phyloP scores from a whole-genome alignment of 2,797 vertebrate species.

The Cossypha caffra region DNA sequence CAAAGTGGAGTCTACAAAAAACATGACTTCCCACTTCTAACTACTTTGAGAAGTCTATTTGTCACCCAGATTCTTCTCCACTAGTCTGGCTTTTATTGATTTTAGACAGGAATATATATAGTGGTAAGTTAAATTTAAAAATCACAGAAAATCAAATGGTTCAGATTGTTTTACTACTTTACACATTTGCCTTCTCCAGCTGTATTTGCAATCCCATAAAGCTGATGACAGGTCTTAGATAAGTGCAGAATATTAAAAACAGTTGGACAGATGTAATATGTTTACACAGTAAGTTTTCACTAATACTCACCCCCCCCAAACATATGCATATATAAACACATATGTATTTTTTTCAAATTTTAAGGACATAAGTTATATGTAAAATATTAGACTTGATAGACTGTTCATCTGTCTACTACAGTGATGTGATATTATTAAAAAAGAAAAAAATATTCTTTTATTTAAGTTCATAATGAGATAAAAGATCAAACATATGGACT shows the following conservation, averaged over 20 bases:
- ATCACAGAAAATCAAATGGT: neutral
- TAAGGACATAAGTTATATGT: neutral
- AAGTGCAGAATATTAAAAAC: neutral
- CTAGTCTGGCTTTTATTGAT: neutral
- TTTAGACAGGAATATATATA: neutral
- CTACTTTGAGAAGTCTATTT: neutral
- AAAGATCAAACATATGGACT: neutral
- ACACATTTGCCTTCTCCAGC: neutral
- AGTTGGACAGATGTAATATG: neutral
- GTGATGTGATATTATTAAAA: neutral
- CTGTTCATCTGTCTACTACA: neutral
- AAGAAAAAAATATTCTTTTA: neutral
- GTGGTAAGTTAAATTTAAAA: neutral
- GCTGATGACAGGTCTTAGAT: neutral
- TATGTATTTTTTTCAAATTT: neutral
- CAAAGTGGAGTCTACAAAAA: neutral
- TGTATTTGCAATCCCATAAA: neutral
- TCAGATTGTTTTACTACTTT: neutral
- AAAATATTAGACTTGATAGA: neutral
- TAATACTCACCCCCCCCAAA: accelerated
- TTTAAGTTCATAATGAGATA: neutral
- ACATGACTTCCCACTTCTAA: neutral
- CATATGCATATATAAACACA: accelerated
- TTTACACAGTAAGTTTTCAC: neutral
- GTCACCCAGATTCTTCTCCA: neutral